Percentiles rank a stretch among this genome's conserved stretches.
phyloP scores from a whole-genome alignment of 2,113 vertebrate genomes.

The Pollimyrus isidori region DNA sequence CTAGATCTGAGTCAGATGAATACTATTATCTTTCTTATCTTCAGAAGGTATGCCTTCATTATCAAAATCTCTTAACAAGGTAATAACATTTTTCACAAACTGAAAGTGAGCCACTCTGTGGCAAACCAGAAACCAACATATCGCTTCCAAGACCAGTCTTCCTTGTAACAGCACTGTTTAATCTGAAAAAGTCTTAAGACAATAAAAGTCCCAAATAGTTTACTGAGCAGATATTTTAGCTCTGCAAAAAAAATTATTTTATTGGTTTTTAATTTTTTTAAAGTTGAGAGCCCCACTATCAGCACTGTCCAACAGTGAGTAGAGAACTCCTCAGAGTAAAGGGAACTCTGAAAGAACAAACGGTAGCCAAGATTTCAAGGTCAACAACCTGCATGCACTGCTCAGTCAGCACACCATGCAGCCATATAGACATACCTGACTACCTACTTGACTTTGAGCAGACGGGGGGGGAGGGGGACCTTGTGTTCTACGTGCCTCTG shows the following conservation, averaged over 20 bases:
- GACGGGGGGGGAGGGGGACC: slow-evolving; percentile 24
- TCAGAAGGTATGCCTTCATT: background rate
- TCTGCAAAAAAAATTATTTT: too few species aligned
- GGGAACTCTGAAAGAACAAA: background rate
- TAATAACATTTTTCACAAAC: background rate
- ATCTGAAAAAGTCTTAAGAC: background rate
- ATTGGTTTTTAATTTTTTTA: too few species aligned
- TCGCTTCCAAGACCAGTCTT: background rate
- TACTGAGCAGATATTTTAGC: background rate
- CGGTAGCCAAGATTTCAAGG: background rate
- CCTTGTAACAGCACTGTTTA: background rate
- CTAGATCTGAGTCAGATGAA: background rate
- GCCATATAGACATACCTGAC: slow-evolving; percentile 54
- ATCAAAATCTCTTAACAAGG: background rate
- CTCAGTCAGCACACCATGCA: slow-evolving; percentile 37
- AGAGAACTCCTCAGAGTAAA: background rate
- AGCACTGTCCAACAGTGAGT: slow-evolving; percentile 24
- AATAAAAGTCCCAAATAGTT: background rate
- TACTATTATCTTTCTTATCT: background rate
- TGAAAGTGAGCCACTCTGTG: background rate
- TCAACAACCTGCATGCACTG: slow-evolving; percentile 48
- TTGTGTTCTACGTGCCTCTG: slow-evolving; percentile 47
- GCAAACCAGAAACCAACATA: background rate
- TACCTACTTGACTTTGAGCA: slow-evolving; percentile 29
- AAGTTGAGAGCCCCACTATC: background rate